These are phyloP conservation scores for Kryptopterus vitreolus DNA, from an alignment of 2,797 vertebrate genomes.

Conservation along the genomic window DNA sequence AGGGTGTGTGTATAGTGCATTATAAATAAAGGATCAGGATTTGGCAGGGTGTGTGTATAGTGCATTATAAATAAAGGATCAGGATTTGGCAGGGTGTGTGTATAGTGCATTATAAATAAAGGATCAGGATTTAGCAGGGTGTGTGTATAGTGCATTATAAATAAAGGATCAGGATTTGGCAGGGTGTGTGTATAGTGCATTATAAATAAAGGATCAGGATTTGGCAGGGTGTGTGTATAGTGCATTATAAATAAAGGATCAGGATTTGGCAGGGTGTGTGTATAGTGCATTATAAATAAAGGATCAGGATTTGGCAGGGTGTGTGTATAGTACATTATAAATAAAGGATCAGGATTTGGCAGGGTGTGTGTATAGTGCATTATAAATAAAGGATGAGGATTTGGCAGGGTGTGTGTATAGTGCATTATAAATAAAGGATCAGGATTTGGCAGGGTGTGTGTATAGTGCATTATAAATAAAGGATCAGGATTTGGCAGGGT, in stretches of 20 bases:
- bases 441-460: neutral
- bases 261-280: neutral
- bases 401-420: neutral
- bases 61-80: neutral
- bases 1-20: neutral
- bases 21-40: neutral
- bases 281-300: neutral
- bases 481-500: neutral
- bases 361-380: neutral
- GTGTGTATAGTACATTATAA: neutral
- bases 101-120: neutral
- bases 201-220: neutral
- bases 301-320: neutral
- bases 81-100: neutral
- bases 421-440: neutral
- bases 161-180: neutral
- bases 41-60: neutral
- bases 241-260: neutral
- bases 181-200: neutral
- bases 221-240: neutral
- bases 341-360: neutral
- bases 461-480: neutral
- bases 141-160: neutral
- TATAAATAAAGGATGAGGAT: neutral
- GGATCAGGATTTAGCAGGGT: neutral